Evolutionary conservation across 2,888 invertebrate genomes (phyloP), one percentile per base, ranked within the genome.

Genomic region (Clostera curtula): DNA sequence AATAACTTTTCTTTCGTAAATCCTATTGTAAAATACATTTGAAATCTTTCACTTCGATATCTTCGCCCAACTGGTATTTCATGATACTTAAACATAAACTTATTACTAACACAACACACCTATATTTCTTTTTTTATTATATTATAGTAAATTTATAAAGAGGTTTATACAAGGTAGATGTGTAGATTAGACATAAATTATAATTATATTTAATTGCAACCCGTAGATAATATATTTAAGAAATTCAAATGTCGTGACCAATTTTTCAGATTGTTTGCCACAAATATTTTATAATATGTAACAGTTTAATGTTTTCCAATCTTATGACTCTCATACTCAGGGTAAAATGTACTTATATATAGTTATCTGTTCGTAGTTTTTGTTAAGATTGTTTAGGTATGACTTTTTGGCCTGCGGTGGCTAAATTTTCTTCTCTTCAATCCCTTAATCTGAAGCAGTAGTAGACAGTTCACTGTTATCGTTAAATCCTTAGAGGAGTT

Each of bases 161-260:
- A 82, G 83, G 83, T 84, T 82, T 77, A 83, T 82, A 84, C 83
- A 83, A 84, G 83, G 83, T 84, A 84, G 83, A 73, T 56, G 64
- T 63, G 76, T 79, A 80, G 79, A 47, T 56, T 80, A 82, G 80
- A 59, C 48, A 60, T 74, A 73, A 67, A 45, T 14, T 23, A 43
- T 49, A 39, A 49, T 38, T 40, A 28, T 49, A 50, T 59, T 62
- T 59, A 47, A 61, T 69, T 58, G 54, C 43, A 61, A 59, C 51
- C 60, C 46, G 61, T 76, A 73, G 71, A n/a, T 38, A 55, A 65
- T 74, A 72, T 65, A 66, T 75, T 69, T 73, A 75, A 73, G 71
- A 36, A 48, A 55, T 59, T 58, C 60, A 54, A 56, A 60, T 63
- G 53, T 59, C 56, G 49, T 53, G 75, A 79, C 79, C 77, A 79